A percentile compares a stretch with the other conserved stretches of the same genome.
Evolutionary conservation across 2,113 vertebrate species (phyloP).

Genomic region (Eublepharis macularius): DNA sequence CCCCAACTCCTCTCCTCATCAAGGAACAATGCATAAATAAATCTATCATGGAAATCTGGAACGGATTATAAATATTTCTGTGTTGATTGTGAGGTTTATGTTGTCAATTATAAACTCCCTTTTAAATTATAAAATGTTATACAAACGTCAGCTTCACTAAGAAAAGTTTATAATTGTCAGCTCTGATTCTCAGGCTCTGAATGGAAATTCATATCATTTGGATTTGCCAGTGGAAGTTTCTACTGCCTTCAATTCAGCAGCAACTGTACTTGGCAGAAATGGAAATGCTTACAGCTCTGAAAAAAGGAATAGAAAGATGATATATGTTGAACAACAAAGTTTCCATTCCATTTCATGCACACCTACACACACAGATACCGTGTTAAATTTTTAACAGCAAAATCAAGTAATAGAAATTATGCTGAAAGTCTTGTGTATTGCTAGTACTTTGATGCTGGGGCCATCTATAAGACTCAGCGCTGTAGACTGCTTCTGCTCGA

Average conservation of each 20-base stretch:
- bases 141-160: conserved; percentile 11
- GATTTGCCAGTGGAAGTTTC: neutral
- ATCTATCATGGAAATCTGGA: neutral
- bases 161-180: neutral
- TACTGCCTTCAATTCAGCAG: neutral
- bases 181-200: neutral
- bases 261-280: neutral
- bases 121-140: neutral
- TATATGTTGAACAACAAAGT: conserved; percentile 53
- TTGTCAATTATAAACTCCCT: neutral
- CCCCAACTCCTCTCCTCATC: neutral
- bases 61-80: neutral
- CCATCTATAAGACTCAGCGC: neutral
- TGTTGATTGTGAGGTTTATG: neutral
- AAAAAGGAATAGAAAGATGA: conserved; percentile 51
- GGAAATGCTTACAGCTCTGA: neutral
- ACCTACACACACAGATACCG: conserved; percentile 48
- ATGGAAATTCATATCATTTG: neutral
- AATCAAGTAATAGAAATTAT: conserved; percentile 43
- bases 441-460: neutral
- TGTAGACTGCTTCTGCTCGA: neutral
- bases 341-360: conserved; percentile 38
- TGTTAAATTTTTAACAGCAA: conserved; percentile 40
- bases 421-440: neutral
- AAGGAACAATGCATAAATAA: neutral